These are phyloP conservation scores for Anthopleura xanthogrammica DNA, from an alignment of 92 coral and sea anemone genomes.

Conservation along the genomic window DNA sequence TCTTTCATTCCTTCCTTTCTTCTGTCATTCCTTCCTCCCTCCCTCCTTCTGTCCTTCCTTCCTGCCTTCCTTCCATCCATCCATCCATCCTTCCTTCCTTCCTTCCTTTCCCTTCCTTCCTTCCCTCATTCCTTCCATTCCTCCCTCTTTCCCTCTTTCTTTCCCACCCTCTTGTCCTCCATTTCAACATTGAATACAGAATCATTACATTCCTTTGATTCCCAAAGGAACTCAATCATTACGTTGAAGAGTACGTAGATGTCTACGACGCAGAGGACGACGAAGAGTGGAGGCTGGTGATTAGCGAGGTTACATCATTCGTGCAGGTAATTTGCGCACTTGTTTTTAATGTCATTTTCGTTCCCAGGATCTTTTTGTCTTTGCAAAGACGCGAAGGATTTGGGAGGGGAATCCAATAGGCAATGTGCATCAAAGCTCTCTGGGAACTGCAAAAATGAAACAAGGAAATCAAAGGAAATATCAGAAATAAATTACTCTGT, in stretches of 20 bases:
- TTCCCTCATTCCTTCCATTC: neutral
- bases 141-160: too few relatives aligned
- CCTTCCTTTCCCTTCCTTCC: too few relatives aligned
- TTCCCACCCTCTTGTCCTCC: too few relatives aligned
- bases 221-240: constrained; percentile 75
- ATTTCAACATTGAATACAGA: neutral
- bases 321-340: constrained; percentile 59
- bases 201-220: neutral
- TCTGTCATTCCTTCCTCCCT: neutral
- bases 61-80: neutral
- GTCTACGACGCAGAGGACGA: constrained; percentile 95
- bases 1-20: neutral
- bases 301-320: constrained; percentile 91
- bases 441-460: too few relatives aligned
- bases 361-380: neutral
- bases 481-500: too few relatives aligned
- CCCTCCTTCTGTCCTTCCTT: neutral
- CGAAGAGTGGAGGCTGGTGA: constrained; percentile 96
- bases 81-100: too few relatives aligned
- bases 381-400: neutral
- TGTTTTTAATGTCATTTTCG: neutral
- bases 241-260: constrained; percentile 81
- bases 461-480: too few relatives aligned
- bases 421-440: too few relatives aligned
- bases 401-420: too few relatives aligned